phyloP scores from a whole-genome alignment of 2,113 vertebrate species.

The Vimba vimba region DNA sequence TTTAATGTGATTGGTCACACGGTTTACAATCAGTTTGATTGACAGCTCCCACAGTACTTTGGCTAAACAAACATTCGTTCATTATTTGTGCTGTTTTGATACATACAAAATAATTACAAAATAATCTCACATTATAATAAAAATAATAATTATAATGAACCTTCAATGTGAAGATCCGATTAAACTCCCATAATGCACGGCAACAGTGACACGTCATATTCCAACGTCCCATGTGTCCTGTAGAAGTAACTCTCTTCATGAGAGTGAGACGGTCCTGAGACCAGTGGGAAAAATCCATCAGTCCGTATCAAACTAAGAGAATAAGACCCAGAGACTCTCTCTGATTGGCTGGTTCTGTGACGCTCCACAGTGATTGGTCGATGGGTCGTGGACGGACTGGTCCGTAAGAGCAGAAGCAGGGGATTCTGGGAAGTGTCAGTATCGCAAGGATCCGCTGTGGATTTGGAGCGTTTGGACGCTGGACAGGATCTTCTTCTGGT shows the following conservation, averaged over 20 bases:
- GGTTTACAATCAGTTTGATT: constrained; percentile 14
- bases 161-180: constrained; percentile 60
- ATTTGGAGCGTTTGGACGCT: constrained; percentile 91
- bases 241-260: background rate
- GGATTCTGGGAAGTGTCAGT: constrained; percentile 62
- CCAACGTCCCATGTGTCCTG: background rate
- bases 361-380: constrained; percentile 11
- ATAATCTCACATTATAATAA: constrained; percentile 39
- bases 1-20: constrained; percentile 55
- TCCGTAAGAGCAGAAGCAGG: constrained; percentile 18
- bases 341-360: constrained; percentile 9
- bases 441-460: constrained; percentile 73
- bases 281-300: background rate
- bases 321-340: background rate
- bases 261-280: background rate
- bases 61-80: constrained; percentile 48
- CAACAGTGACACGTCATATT: background rate
- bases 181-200: constrained; percentile 42
- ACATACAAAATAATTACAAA: constrained; percentile 57
- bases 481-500: constrained; percentile 97
- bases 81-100: constrained; percentile 30
- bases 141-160: constrained; percentile 48
- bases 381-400: background rate
- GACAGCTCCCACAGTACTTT: constrained; percentile 27
- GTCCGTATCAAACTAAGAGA: background rate